Base-by-base conservation (phyloP, 92 coral and sea anemone genomes). In the Muricea muricata region DNA sequence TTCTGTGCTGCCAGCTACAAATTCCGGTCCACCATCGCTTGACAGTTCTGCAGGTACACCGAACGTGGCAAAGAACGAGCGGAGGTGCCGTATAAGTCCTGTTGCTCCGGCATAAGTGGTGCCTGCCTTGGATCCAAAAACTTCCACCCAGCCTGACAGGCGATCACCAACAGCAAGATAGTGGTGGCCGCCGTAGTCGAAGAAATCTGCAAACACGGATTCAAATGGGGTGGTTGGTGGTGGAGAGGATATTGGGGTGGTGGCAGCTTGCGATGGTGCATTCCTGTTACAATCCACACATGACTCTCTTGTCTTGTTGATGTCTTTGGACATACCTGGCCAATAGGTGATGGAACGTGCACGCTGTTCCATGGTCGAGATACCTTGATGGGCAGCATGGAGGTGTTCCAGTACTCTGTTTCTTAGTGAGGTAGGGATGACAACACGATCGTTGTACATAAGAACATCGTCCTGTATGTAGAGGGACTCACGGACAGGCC, bases 81-180 rank as follows among this genome's bases (percentile, higher is more conserved):
- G 88, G 20, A 85, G 85, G 75, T 89, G 92, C 76, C 88, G 83
- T 3, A 91, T 39, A 15, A 91, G 90, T 14, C 92, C 94, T 23
- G 88, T 82, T 1, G 91, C 18, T n/a, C 93, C 91, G 6, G 56
- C 91, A 8, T 80, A 90, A 69, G 32, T 39, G 33, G 91, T 90
- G 74, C 91, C 89, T 45, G 90, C 70, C 35, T 70, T 65, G 56
- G 87, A 50, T 20, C 81, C 78, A 68, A 73, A 68, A 79, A 84
- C 87, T 58, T 84, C 88, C 57, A 84, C 82, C 87, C 74, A 84
- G 31, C 87, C 87, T 33, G 89, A 75, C 67, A 90, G 90, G 81
- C 90, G 90, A 60, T 92, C 93, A 57, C 90, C 97, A n/a, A 81
- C 87, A 25, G 90, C 89, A 0, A 90, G 73, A 78, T 92, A 92